A percentile compares a stretch with the other conserved stretches of the same genome.
Conservation (phyloP, 2,888 invertebrate genomes). For the Thera obeliscata region DNA sequence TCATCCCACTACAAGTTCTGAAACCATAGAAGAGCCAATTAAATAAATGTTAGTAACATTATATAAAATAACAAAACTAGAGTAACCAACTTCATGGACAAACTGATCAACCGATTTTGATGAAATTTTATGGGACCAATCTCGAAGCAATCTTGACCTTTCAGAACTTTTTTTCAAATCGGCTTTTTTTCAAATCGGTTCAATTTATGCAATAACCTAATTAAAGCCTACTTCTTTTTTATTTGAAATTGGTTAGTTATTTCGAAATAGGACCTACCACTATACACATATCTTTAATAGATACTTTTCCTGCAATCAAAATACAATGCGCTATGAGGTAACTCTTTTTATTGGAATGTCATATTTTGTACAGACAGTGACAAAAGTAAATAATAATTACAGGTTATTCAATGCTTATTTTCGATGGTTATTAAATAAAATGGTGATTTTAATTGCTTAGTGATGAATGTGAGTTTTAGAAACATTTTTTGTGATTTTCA, state of each 20-base stretch:
- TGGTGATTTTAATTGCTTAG: not conserved
- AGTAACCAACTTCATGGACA: no score
- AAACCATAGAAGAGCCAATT: constrained; percentile 54
- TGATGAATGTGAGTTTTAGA: not conserved
- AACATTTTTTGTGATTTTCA: not conserved
- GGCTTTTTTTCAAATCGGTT: no score
- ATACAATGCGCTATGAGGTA: not conserved
- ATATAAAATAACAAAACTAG: not conserved
- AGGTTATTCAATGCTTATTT: not conserved
- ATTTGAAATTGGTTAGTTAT: no score
- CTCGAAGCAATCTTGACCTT: no score
- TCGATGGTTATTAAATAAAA: not conserved
- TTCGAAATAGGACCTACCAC: no score
- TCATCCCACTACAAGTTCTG: constrained; percentile 71
- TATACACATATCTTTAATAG: no score
- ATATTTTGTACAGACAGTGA: not conserved
- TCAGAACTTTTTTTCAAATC: no score
- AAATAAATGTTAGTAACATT: not conserved
- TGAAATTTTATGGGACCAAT: no score
- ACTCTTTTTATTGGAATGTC: constrained; percentile 3
- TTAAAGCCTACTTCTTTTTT: no score
- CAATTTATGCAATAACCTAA: no score
- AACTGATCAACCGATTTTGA: no score
- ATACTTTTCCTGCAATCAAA: not conserved
- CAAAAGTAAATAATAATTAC: not conserved